These are phyloP conservation scores for Patiria miniata DNA, from an alignment of 35 echinoderm and acorn worm species.

Conservation along the genomic window DNA sequence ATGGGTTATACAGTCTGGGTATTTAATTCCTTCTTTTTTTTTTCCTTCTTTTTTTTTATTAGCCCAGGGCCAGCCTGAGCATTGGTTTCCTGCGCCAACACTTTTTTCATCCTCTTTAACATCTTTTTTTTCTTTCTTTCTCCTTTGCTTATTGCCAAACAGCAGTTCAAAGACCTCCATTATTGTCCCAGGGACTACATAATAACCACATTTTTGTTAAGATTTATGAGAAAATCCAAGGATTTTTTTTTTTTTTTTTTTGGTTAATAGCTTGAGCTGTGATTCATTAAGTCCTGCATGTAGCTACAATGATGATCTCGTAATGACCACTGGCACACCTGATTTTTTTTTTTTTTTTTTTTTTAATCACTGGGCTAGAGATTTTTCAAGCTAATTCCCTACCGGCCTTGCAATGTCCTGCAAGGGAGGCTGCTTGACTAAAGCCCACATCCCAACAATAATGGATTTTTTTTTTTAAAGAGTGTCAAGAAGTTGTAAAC, in stretches of 20 bases:
- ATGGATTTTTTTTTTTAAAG: no score
- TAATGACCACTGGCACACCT: conserved; percentile 1
- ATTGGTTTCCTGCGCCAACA: no score
- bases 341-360: conserved; percentile 4
- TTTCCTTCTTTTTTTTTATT: neutral
- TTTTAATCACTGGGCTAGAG: neutral
- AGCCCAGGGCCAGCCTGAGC: no score
- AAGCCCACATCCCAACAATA: no score
- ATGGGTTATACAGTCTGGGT: neutral
- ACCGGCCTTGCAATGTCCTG: neutral
- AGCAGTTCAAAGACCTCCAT: conserved; percentile 22
- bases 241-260: neutral
- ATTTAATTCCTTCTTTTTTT: neutral
- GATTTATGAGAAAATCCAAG: neutral
- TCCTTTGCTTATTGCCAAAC: neutral
- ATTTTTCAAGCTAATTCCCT: neutral
- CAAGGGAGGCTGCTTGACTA: no score
- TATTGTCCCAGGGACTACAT: neutral
- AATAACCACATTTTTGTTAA: neutral
- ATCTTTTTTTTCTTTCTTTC: no score
- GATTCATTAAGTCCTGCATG: neutral
- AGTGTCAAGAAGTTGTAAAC: no score
- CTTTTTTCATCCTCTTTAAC: no score
- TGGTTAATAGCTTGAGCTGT: conserved; percentile 15
- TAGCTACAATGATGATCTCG: neutral